A percentile compares a stretch with the other conserved stretches of the same genome.
Evolutionary conservation across 2,888 invertebrate species (phyloP).

Genomic region (Rotaria magnacalcarata): DNA sequence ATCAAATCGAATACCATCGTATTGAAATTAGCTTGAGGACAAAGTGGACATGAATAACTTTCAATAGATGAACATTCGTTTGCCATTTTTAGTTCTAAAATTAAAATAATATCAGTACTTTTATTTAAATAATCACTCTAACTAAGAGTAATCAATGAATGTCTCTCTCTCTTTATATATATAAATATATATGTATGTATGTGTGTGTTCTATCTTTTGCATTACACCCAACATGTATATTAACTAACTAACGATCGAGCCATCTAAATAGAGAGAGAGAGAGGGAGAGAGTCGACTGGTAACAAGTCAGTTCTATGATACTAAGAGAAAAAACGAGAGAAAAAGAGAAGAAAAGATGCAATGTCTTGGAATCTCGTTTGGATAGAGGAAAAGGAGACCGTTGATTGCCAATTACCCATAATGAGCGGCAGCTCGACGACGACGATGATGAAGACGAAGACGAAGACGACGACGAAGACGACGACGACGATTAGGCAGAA

Average conservation of each 20-base stretch:
- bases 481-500: slow-evolving; percentile 3
- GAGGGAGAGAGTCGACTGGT: slow-evolving; percentile 12
- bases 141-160: not conserved
- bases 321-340: slow-evolving; percentile 31
- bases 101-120: not conserved
- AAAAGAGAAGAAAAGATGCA: slow-evolving; percentile 31
- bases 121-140: not conserved
- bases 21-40: slow-evolving; percentile 1
- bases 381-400: slow-evolving; percentile 21
- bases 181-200: not conserved
- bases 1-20: not conserved
- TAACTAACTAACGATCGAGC: slow-evolving; percentile 29
- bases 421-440: slow-evolving; percentile 32
- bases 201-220: not conserved
- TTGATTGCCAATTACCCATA: slow-evolving; percentile 37
- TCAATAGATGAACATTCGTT: not conserved
- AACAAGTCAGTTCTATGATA: slow-evolving; percentile 31
- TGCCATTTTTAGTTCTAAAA: not conserved
- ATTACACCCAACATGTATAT: not conserved
- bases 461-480: too few species aligned
- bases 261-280: not conserved
- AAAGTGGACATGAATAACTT: slow-evolving; percentile 15
- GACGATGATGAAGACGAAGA: not conserved
- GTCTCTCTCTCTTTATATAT: not conserved
- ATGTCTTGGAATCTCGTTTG: slow-evolving; percentile 27